These are phyloP conservation scores for Megalops atlanticus DNA, from an alignment of 2,113 vertebrate species.

Conservation along the genomic window DNA sequence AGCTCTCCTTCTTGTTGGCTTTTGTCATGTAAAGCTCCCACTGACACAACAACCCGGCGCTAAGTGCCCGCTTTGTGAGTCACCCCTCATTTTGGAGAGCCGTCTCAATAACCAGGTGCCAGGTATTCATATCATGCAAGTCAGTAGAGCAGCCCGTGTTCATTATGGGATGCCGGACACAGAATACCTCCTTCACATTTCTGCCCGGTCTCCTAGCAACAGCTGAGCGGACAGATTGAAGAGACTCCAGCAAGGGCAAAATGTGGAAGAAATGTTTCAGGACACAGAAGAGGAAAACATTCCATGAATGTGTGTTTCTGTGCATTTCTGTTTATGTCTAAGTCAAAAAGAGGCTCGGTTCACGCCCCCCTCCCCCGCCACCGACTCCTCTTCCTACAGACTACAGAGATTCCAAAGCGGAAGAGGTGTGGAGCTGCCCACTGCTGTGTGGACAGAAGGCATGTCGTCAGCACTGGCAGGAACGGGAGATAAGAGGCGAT, in stretches of 20 bases:
- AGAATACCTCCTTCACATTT: neutral
- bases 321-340: neutral
- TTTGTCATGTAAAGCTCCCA: conserved; percentile 27
- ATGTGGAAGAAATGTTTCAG: neutral
- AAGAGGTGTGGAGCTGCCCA: conserved; percentile 2
- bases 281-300: too few species aligned
- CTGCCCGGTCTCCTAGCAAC: neutral
- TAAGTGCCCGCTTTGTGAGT: conserved; percentile 18
- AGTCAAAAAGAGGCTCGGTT: too few species aligned
- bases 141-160: neutral
- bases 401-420: conserved; percentile 48
- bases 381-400: conserved; percentile 13
- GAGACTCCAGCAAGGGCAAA: neutral
- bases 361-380: too few species aligned
- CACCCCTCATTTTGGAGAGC: neutral
- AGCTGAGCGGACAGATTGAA: neutral
- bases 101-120: neutral
- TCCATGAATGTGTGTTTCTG: too few species aligned
- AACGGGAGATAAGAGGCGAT: neutral
- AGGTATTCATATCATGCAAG: neutral
- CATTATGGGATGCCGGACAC: neutral
- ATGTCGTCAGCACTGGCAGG: conserved; percentile 35
- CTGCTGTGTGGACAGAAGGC: conserved; percentile 33
- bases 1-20: conserved; percentile 32
- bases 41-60: conserved; percentile 41